These are phyloP conservation scores for Tenualosa thibaudeaui DNA, from an alignment of 2,797 vertebrate species.

Conservation along the genomic window DNA sequence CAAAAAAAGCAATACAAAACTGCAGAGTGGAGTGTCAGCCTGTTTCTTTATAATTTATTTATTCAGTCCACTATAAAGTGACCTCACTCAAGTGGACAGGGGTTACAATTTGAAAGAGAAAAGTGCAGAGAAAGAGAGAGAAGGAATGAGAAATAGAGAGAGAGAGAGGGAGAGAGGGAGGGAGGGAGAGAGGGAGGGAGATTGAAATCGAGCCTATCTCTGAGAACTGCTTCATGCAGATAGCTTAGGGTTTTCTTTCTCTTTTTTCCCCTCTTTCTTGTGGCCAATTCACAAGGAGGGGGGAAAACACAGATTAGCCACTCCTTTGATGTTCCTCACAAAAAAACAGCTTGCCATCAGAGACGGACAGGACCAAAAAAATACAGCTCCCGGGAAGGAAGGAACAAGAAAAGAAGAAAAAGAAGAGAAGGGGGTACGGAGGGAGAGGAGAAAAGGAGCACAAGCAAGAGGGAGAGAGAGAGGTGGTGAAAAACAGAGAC, in stretches of 20 bases:
- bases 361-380: slow-evolving; percentile 41
- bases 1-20: no score
- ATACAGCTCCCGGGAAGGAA: slow-evolving; percentile 39
- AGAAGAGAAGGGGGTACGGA: slow-evolving; percentile 26
- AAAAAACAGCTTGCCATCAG: slow-evolving; percentile 40
- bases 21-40: not conserved
- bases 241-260: slow-evolving; percentile 42
- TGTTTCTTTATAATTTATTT: not conserved
- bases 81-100: slow-evolving; percentile 20
- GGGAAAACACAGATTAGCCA: slow-evolving; percentile 52
- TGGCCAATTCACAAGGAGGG: slow-evolving; percentile 34
- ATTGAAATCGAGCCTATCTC: slow-evolving; percentile 55
- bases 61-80: not conserved
- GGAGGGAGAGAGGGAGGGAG: slow-evolving; percentile 15
- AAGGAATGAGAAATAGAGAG: not conserved
- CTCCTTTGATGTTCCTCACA: slow-evolving; percentile 56
- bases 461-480: slow-evolving; percentile 24
- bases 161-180: not conserved
- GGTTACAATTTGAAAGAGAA: slow-evolving; percentile 37
- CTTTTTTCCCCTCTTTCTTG: slow-evolving; percentile 31
- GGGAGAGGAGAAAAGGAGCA: slow-evolving; percentile 24
- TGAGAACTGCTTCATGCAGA: slow-evolving; percentile 49
- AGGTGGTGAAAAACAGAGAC: slow-evolving; percentile 40
- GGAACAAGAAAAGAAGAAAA: slow-evolving; percentile 28
- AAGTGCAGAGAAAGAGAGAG: not conserved